Conservation (phyloP, 2,888 invertebrate species). For the Bombylius major region DNA sequence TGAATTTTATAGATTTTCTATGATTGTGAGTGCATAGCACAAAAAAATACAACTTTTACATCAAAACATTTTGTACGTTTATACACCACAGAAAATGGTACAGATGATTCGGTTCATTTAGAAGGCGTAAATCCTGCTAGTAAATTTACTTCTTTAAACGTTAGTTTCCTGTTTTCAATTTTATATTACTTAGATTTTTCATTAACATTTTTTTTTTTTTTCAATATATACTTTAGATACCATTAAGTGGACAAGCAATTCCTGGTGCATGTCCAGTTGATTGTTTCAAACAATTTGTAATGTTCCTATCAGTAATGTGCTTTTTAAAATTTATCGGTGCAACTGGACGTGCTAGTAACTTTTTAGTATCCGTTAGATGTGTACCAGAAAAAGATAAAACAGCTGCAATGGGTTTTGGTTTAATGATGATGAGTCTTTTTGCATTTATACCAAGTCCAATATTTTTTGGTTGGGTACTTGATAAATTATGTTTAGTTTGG, state of each 20-base stretch:
- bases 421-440: constrained; percentile 54
- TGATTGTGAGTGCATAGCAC: constrained; percentile 29
- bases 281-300: constrained; percentile 43
- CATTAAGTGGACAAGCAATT: constrained; percentile 34
- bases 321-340: constrained; percentile 46
- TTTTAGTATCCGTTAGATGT: constrained; percentile 48
- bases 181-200: too few relatives aligned
- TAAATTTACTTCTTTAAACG: too few relatives aligned
- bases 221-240: constrained; percentile 11
- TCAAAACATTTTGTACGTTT: constrained; percentile 23
- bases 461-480: constrained; percentile 57
- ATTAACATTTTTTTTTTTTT: neutral
- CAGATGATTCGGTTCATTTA: neutral
- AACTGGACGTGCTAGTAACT: constrained; percentile 49
- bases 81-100: constrained; percentile 17
- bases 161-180: too few relatives aligned
- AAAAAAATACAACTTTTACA: constrained; percentile 12
- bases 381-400: constrained; percentile 61
- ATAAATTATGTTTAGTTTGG: constrained; percentile 54
- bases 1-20: constrained; percentile 23
- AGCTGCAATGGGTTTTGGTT: constrained; percentile 55
- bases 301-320: constrained; percentile 44
- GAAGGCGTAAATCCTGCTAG: neutral
- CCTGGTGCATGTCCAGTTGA: constrained; percentile 46
- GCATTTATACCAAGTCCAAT: constrained; percentile 67